Conservation (phyloP, 2,888 invertebrate species). For the Cerastis rubricosa region DNA sequence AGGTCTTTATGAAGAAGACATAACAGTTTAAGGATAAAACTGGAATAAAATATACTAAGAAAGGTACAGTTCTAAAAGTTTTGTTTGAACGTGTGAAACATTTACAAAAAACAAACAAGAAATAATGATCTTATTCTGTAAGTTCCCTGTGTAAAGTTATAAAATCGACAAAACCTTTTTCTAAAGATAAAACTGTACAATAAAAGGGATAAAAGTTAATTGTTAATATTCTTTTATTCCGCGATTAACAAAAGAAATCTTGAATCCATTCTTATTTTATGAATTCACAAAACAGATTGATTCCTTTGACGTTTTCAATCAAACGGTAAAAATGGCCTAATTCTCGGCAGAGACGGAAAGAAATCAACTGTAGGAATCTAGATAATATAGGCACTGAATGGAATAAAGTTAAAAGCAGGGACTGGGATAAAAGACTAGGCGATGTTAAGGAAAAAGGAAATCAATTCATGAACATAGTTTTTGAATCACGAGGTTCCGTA, state of each 20-base stretch:
- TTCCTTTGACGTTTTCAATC: constrained; percentile 56
- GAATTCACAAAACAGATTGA: constrained; percentile 52
- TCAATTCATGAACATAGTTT: constrained; percentile 61
- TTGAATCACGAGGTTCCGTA: constrained; percentile 53
- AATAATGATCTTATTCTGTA: constrained; percentile 1
- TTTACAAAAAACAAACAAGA: neutral
- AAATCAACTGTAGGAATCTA: constrained; percentile 29
- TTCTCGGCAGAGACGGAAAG: constrained; percentile 16
- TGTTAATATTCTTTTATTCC: constrained; percentile 51
- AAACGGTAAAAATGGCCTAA: constrained; percentile 42
- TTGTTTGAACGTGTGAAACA: neutral
- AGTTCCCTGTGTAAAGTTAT: neutral
- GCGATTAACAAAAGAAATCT: constrained; percentile 43
- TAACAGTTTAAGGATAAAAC: neutral
- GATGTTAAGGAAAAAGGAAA: constrained; percentile 46
- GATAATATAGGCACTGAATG: constrained; percentile 31
- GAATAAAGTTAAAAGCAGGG: constrained; percentile 46
- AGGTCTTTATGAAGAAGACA: neutral
- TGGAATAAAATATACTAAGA: too few relatives aligned
- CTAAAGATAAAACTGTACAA: constrained; percentile 21
- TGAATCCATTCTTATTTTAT: constrained; percentile 48
- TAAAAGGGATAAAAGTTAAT: constrained; percentile 46
- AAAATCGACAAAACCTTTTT: constrained; percentile 12
- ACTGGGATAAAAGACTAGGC: constrained; percentile 48
- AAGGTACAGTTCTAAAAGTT: neutral